Conservation (phyloP, 2,113 vertebrate species). For the Scatophagus argus region DNA sequence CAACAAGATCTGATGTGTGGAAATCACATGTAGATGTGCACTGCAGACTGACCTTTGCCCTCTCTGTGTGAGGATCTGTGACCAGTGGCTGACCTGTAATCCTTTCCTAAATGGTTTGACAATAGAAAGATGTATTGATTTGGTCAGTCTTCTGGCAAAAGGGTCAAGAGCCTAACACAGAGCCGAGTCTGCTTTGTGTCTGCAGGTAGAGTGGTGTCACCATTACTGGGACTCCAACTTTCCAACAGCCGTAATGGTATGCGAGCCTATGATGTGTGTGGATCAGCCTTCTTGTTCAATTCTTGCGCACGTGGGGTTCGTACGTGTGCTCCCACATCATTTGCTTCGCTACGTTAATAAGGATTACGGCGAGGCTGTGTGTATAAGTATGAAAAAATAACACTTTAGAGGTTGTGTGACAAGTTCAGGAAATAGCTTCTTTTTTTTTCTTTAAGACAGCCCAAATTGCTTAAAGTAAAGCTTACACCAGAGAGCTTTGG, state of each 20-base stretch:
- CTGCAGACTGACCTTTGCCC: constrained; percentile 72
- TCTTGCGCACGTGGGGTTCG: constrained; percentile 20
- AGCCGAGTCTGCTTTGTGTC: constrained; percentile 37
- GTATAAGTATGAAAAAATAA: constrained; percentile 72
- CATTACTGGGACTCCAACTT: constrained; percentile 21
- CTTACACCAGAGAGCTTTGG: constrained; percentile 65
- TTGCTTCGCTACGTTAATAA: constrained; percentile 46
- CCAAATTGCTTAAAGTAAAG: constrained; percentile 75
- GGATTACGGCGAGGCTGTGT: constrained; percentile 72
- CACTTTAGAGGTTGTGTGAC: constrained; percentile 68
- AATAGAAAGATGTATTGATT: constrained; percentile 83
- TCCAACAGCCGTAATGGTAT: constrained; percentile 37
- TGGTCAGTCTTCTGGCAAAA: constrained; percentile 61
- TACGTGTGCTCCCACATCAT: constrained; percentile 42
- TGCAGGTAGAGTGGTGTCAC: constrained; percentile 56
- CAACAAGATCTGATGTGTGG: constrained; percentile 52
- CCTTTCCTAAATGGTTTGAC: constrained; percentile 80
- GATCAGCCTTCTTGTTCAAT: constrained; percentile 33
- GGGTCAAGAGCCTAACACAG: constrained; percentile 66
- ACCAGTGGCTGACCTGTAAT: constrained; percentile 78
- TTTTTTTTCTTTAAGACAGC: constrained; percentile 75
- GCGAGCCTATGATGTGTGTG: not conserved
- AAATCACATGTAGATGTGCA: constrained; percentile 71
- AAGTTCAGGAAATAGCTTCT: constrained; percentile 72
- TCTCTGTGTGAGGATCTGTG: constrained; percentile 69